Percentiles rank a stretch among this genome's conserved stretches.
Evolutionary conservation across 2,113 vertebrate genomes (phyloP).

Genomic region (Microcebus tavaratra): DNA sequence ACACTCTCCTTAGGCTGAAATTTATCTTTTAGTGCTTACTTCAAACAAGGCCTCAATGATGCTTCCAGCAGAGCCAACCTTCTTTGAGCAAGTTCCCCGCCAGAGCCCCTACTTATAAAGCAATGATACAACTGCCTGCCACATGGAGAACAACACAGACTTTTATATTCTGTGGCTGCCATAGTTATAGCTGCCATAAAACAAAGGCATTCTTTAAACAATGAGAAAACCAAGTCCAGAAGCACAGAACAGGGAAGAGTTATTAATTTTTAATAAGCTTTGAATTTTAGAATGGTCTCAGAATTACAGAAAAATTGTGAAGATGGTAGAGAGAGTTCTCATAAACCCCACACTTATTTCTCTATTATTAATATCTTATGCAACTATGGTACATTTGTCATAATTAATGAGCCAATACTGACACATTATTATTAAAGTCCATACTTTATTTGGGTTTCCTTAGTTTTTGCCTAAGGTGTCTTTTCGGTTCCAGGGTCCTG

Average conservation of each 20-base stretch:
- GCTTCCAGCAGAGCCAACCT: neutral
- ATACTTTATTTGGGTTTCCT: neutral
- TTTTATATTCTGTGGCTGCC: neutral
- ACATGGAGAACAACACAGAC: neutral
- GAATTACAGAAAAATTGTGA: neutral
- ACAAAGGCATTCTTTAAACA: neutral
- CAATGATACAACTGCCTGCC: neutral
- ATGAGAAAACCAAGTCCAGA: neutral
- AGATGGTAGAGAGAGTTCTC: neutral
- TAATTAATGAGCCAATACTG: neutral
- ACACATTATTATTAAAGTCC: neutral
- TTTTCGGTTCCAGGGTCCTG: neutral
- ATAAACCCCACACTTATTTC: neutral
- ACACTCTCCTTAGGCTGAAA: neutral
- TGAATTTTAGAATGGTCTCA: slow-evolving; percentile 23
- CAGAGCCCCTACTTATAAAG: neutral
- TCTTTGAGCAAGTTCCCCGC: neutral
- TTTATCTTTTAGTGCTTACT: neutral
- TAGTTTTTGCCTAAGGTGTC: neutral
- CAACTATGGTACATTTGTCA: neutral
- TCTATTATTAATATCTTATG: neutral
- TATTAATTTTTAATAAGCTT: slow-evolving; percentile 33
- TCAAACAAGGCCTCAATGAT: neutral
- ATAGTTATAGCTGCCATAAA: neutral
- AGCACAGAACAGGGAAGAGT: neutral